Evolutionary conservation across 2,888 invertebrate genomes (phyloP).

Genomic region (Acanthacorydalis orientalis): DNA sequence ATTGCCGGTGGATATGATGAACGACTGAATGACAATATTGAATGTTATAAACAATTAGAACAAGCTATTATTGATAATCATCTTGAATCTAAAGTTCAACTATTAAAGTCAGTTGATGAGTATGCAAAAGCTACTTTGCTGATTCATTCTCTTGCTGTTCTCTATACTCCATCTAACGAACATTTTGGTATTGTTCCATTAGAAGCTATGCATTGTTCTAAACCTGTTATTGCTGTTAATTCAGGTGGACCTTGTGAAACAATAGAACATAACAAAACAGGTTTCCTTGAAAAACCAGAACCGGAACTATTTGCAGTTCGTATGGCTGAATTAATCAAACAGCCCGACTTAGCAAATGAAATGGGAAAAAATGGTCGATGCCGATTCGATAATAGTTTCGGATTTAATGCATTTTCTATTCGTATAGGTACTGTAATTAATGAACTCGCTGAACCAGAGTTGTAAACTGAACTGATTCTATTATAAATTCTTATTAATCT

Average conservation of each 20-base stretch:
- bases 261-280: conserved; percentile 60
- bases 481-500: no score
- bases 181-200: conserved; percentile 99
- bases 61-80: conserved; percentile 44
- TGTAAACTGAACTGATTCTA: no score
- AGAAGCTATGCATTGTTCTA: conserved; percentile 89
- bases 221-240: conserved; percentile 89
- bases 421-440: conserved; percentile 7
- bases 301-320: conserved; percentile 58
- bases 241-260: conserved; percentile 96
- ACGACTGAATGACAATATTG: conserved; percentile 71
- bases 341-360: conserved; percentile 37
- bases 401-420: background rate
- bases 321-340: conserved; percentile 50
- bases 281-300: conserved; percentile 57
- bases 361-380: conserved; percentile 63
- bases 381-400: conserved; percentile 38
- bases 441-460: conserved; percentile 13
- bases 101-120: conserved; percentile 65
- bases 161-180: conserved; percentile 94
- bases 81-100: conserved; percentile 45
- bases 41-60: conserved; percentile 63
- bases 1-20: conserved; percentile 95
- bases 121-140: conserved; percentile 67
- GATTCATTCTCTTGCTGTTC: conserved; percentile 54